Base-by-base conservation (phyloP, 2,797 vertebrate genomes). In the Schizopygopsis pylzovi region DNA sequence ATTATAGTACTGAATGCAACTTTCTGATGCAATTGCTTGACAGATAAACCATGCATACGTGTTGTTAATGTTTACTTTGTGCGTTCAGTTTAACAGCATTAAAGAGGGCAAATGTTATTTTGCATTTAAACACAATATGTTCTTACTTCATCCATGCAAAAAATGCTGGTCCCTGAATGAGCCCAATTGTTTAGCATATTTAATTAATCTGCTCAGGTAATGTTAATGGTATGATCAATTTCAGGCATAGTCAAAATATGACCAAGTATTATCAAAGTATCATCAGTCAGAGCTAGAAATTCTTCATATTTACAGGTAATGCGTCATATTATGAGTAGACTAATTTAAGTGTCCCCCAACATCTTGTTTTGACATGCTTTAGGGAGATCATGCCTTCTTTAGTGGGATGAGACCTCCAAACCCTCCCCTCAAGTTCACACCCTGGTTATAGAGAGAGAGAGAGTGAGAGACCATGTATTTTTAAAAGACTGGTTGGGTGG, bases 401-500 rank as follows among this genome's bases (percentile, higher is more conserved):
- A 65, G 13, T 4, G 13, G 2, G 61, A 5, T 33, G 54, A 56
- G 22, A n/a, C 56, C 56, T 20, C 56, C 56, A 59, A 33, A 33
- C 13, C 28, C 63, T 65, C 15, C 28, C 18, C 63, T 39, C 18
- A 20, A 59, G 56, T 33, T 65, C 28, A 65, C 28, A 33, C 28
- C 7, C 13, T 65, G 63, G 63, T 33, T 28, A 28, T n/a, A 11
- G 49, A 59, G 81, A 43, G 59, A 43, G 61, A n/a, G 76, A 25
- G 80, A 63, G 49, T 18, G 61, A 25, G 80, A 63, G 49, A 80
- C 4, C 65, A 86, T 82, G 18, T 86, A 80, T 91, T 89, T 91
- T 90, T 89, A 87, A 90, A 89, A 84, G 61, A 49, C 73, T 59
- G 56, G 65, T 83, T 86, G 88, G 90, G 90, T 89, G 90, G 90